Evolutionary conservation across 2,113 vertebrate species (phyloP).

Genomic region (Fulica atra): DNA sequence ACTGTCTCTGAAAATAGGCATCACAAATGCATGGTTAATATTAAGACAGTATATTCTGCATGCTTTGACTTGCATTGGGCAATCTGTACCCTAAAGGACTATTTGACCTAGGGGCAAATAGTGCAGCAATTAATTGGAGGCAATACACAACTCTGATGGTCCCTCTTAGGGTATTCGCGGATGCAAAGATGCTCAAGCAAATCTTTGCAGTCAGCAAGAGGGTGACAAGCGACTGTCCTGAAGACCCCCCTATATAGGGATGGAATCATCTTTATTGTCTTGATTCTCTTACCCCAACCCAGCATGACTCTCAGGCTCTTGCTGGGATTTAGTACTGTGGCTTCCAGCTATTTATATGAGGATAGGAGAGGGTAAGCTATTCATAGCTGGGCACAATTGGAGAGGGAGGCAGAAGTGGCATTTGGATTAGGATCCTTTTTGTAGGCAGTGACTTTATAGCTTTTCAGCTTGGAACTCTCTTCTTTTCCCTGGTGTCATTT

Average conservation of each 20-base stretch:
- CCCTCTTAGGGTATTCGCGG: neutral
- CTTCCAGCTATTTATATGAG: conserved; percentile 72
- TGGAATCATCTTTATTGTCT: conserved; percentile 26
- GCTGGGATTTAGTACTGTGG: conserved; percentile 7
- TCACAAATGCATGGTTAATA: neutral
- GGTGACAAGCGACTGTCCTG: neutral
- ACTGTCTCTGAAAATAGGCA: neutral
- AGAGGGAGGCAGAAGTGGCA: neutral
- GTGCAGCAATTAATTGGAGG: neutral
- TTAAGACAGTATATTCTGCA: neutral
- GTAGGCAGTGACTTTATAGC: neutral
- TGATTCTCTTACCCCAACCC: neutral
- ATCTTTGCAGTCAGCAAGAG: neutral
- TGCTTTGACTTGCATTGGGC: neutral
- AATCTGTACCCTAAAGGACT: neutral
- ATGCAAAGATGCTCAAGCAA: neutral
- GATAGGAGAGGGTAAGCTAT: conserved; percentile 49
- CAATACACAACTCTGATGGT: neutral
- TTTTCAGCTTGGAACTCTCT: neutral
- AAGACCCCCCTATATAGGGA: neutral
- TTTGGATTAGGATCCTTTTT: conserved; percentile 9
- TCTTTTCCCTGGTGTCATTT: neutral
- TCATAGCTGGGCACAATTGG: conserved; percentile 24
- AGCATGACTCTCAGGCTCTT: conserved; percentile 48
- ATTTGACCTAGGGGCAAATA: neutral